Conservation (phyloP, 2,113 vertebrate species). For the Pollimyrus isidori region DNA sequence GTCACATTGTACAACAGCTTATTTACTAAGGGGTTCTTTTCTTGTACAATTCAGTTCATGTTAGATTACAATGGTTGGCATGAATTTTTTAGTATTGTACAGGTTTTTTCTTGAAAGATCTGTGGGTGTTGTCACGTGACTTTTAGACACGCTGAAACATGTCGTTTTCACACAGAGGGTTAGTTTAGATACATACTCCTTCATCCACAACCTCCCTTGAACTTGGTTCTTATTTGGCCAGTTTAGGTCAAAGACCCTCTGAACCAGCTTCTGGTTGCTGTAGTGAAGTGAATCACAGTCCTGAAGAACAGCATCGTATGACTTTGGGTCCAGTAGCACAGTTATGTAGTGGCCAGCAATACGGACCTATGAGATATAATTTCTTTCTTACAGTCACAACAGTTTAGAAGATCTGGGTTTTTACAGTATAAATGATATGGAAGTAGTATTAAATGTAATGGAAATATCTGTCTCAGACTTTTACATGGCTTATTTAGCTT, state of each 20-base stretch:
- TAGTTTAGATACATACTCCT: conserved; percentile 53
- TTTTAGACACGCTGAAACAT: neutral
- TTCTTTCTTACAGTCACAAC: neutral
- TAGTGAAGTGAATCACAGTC: conserved; percentile 60
- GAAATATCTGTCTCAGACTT: neutral
- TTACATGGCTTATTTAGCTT: neutral
- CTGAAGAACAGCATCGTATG: conserved; percentile 62
- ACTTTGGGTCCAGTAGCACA: conserved; percentile 72
- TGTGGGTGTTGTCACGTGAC: neutral
- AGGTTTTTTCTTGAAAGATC: neutral
- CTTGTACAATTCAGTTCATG: neutral
- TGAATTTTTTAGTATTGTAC: neutral
- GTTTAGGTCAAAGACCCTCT: conserved; percentile 65
- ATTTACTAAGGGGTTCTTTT: neutral
- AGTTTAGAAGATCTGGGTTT: neutral
- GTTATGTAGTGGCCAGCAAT: conserved; percentile 70
- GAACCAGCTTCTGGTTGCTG: conserved; percentile 51
- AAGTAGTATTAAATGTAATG: neutral
- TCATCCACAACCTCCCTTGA: conserved; percentile 61
- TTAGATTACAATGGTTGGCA: neutral
- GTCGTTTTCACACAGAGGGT: neutral
- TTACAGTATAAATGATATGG: neutral
- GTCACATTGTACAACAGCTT: neutral
- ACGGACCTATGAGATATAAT: conserved; percentile 54
- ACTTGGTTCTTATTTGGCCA: conserved; percentile 47